Conservation (phyloP, 2,113 vertebrate species). For the Pipa parva region DNA sequence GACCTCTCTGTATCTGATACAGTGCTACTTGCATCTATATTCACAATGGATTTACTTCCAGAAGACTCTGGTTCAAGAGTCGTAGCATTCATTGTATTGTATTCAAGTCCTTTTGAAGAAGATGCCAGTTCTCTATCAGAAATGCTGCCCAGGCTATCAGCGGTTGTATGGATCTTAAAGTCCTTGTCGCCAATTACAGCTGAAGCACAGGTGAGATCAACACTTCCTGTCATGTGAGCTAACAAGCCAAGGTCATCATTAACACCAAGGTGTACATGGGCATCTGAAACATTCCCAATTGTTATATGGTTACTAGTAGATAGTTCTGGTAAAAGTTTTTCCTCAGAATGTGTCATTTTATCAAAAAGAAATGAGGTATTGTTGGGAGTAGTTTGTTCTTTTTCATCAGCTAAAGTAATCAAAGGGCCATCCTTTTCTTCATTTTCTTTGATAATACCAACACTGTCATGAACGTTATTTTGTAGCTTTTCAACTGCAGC, state of each 20-base stretch:
- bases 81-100: slow-evolving; percentile 64
- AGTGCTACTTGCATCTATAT: slow-evolving; percentile 66
- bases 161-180: slow-evolving; percentile 77
- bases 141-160: slow-evolving; percentile 67
- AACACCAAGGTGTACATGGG: slow-evolving; percentile 71
- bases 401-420: slow-evolving; percentile 94
- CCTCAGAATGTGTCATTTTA: slow-evolving; percentile 71
- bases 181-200: slow-evolving; percentile 78
- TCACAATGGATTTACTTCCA: slow-evolving; percentile 60
- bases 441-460: slow-evolving; percentile 77
- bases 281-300: slow-evolving; percentile 70
- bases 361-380: slow-evolving; percentile 74
- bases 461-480: slow-evolving; percentile 72
- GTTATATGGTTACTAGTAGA: slow-evolving; percentile 69
- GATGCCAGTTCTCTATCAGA: slow-evolving; percentile 63
- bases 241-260: slow-evolving; percentile 80
- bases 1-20: slow-evolving; percentile 90
- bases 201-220: slow-evolving; percentile 75
- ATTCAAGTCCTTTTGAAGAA: slow-evolving; percentile 63
- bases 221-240: slow-evolving; percentile 71
- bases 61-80: slow-evolving; percentile 62
- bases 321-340: slow-evolving; percentile 78
- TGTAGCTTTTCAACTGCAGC: slow-evolving; percentile 94
- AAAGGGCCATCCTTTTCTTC: slow-evolving; percentile 88
- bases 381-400: slow-evolving; percentile 85